Evolutionary conservation across 2,888 invertebrate species (phyloP), one percentile per base, ranked within the genome.

Genomic region (Polydrusus cervinus): DNA sequence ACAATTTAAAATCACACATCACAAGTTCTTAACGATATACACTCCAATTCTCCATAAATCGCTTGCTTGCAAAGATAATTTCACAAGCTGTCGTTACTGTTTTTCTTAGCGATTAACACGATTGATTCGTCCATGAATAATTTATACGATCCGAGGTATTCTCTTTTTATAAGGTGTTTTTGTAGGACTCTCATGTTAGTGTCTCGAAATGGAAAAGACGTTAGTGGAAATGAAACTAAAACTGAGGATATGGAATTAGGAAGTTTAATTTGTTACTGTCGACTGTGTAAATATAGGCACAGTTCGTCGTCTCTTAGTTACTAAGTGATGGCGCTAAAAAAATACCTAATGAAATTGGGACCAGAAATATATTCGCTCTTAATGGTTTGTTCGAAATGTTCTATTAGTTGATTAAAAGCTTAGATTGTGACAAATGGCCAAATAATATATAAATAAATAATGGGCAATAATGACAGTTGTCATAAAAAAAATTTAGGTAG

Each of bases 111-210:
- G 53, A 53, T 53, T 53, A 53, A 53, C 53, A n/a, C 25, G 11
- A 53, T 53, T 16, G 53, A 20, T 30, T 53, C 13, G n/a, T n/a
- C 53, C 53, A 53, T 53, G 53, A 53, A 53, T 53, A 53, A 53
- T 53, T 34, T 57, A 57, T 34, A 38, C 3, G 10, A 38, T 34
- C 34, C 14, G 14, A n/a, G 14, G 14, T 25, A 8, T 34, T 57
- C 34, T 38, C 34, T n/a, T 57, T 57, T 57, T 57, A 13, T 14
- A 8, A 10, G 16, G 38, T 38, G 34, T 57, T 57, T 57, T 57
- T 25, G 14, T 38, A 57, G 57, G 51, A 11, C 51, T 20, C 8
- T 8, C 1, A 11, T 20, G 20, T 51, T 51, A 20, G 20, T 51
- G 20, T 18, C 20, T 51, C 13, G 9, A 18, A 18, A 51, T 20